Percentiles rank a stretch among this genome's conserved stretches.
phyloP scores from a whole-genome alignment of 1,140 invertebrate species.

The Metaphire vulgaris region DNA sequence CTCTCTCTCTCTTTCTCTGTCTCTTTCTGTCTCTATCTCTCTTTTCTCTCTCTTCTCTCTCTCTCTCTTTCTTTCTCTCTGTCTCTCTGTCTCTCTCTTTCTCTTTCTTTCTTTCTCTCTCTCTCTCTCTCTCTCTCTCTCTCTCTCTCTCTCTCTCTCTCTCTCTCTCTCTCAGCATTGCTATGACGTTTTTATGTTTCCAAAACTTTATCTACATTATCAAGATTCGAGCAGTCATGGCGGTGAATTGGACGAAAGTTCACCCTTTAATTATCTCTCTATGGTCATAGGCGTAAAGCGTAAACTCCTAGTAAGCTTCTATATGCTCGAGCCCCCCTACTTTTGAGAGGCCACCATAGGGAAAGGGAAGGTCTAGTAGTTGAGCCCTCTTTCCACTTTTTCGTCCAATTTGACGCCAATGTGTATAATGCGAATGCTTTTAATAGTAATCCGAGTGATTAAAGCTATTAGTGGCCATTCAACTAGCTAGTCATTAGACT shows the following conservation, averaged over 20 bases:
- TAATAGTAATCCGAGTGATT: too few species aligned
- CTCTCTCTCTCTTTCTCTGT: conserved; percentile 1
- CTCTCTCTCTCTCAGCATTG: not conserved
- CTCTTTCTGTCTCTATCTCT: not conserved
- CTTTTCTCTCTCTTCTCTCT: not conserved
- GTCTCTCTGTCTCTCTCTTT: not conserved
- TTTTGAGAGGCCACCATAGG: too few species aligned
- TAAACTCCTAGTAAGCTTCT: too few species aligned
- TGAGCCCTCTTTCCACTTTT: too few species aligned
- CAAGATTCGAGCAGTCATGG: not conserved
- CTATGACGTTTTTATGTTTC: not conserved
- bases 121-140: conserved; percentile 6
- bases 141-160: conserved; percentile 7
- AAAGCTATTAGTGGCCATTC: too few species aligned
- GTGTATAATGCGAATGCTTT: too few species aligned
- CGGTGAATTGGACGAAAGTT: not conserved
- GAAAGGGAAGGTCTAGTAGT: too few species aligned
- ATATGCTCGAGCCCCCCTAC: too few species aligned
- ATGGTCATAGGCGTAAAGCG: too few species aligned
- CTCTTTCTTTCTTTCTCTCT: not conserved
- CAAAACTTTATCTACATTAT: not conserved
- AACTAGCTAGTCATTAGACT: too few species aligned
- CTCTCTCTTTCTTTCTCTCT: conserved; percentile 3
- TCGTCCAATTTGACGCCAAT: too few species aligned
- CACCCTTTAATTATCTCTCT: not conserved